Conservation (phyloP, 2,888 invertebrate species). For the Heliconius cydno region DNA sequence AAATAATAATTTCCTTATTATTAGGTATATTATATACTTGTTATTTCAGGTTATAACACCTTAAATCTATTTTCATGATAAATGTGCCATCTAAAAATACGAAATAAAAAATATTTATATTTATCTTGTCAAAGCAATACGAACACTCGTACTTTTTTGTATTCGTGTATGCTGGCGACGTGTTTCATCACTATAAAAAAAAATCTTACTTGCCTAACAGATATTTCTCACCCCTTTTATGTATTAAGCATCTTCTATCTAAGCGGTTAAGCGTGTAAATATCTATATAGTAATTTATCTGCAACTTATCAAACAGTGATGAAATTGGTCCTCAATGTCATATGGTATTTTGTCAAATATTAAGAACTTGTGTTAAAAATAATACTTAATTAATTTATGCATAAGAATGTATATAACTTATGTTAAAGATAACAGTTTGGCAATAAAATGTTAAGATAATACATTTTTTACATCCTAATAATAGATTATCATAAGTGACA, state of each 20-base stretch:
- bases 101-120: not conserved
- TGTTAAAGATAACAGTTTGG: not conserved
- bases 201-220: not conserved
- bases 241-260: not conserved
- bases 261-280: not conserved
- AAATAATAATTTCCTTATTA: not conserved
- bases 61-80: not conserved
- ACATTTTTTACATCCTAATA: not conserved
- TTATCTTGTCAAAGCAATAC: not conserved
- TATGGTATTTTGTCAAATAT: not conserved
- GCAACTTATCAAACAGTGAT: constrained; percentile 2
- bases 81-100: constrained; percentile 7
- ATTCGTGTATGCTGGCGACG: not conserved
- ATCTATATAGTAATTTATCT: not conserved
- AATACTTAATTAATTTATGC: not conserved
- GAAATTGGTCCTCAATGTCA: not conserved
- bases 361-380: not conserved
- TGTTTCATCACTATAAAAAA: constrained; percentile 4
- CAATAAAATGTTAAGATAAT: constrained; percentile 4
- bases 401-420: not conserved
- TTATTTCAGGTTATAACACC: not conserved
- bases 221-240: not conserved
- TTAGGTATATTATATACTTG: not conserved
- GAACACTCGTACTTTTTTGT: not conserved
- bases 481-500: no score